Conservation (phyloP, 2,888 invertebrate genomes). For the Lithophane semibrunnea region DNA sequence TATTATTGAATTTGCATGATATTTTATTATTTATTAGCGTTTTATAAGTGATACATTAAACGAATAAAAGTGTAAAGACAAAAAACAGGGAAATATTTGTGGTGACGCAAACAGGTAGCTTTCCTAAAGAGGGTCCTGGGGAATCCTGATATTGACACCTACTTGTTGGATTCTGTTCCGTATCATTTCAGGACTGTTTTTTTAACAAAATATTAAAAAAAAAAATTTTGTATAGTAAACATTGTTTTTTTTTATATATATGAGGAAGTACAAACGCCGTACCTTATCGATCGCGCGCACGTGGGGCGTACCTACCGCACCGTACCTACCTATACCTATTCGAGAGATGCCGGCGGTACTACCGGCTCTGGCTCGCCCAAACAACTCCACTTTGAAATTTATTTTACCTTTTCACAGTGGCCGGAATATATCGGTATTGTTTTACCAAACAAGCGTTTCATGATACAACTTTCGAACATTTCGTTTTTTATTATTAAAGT, state of each 20-base stretch:
- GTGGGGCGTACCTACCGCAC: slow-evolving; percentile 4
- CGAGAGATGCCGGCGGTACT: not conserved
- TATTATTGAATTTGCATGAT: not conserved
- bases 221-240: not conserved
- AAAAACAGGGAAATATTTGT: not conserved
- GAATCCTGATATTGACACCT: not conserved
- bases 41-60: not conserved
- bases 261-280: not conserved
- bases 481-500: slow-evolving; percentile 28
- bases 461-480: not conserved
- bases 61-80: too few species aligned
- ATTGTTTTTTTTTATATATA: not conserved
- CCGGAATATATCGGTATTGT: not conserved
- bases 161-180: not conserved
- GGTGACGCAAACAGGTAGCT: slow-evolving; percentile 40
- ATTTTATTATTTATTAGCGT: not conserved
- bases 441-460: slow-evolving; percentile 8
- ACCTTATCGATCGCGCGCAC: slow-evolving; percentile 22
- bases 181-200: not conserved
- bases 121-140: slow-evolving; percentile 4
- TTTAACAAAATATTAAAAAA: too few species aligned
- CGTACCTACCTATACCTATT: not conserved
- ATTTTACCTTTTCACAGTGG: not conserved
- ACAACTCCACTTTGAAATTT: slow-evolving; percentile 1
- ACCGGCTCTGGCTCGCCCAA: not conserved